Evolutionary conservation across 1,140 invertebrate genomes (phyloP), one percentile per base, ranked within the genome.

Genomic region (Diabrotica undecimpunctata): DNA sequence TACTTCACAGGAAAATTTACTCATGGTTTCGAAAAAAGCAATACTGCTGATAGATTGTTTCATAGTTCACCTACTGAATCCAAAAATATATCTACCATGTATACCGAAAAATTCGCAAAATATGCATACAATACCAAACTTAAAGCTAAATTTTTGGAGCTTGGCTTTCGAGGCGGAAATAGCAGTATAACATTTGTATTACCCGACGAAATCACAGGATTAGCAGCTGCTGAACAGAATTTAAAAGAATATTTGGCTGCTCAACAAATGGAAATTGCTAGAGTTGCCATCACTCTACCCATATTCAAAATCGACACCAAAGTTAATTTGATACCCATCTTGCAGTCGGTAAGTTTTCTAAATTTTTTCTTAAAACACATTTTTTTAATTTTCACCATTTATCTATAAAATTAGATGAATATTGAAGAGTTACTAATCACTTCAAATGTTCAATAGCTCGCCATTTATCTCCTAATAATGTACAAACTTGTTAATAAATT

Each of bases 1-100:
- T 92, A 94, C 75, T 95, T 95, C 78, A 93, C 92, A 39, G 72
- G 62, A 11, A 52, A 66, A 57, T 57, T 35, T 35, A 5, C 37
- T 12, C 35, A 35, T 12, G 25, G 8, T n/a, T 57, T 57, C 6
- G 11, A n/a, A 38, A 37, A n/a, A 7, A 5, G 2, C 2, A 7
- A 11, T 37, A 38, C 55, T 3, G 37, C 2, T 9, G 11, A 36
- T 37, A 38, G 36, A 8, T 12, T 9, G 10, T 57, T 57, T 12
- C 55, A 57, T 6, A 25, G 25, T 25, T 11, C 37, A 11, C 8
- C 12, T 37, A 37, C n/a, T 6, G 55, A 38, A 10, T 37, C 55
- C 12, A 4, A 37, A 5, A 9, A 57, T 10, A 37, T 57, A 8
- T 10, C 35, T 38, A 57, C 38, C 25, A 57, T 57, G 55, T n/a